Conservation (phyloP, 2,888 invertebrate species). For the Polylopha cassiicola region DNA sequence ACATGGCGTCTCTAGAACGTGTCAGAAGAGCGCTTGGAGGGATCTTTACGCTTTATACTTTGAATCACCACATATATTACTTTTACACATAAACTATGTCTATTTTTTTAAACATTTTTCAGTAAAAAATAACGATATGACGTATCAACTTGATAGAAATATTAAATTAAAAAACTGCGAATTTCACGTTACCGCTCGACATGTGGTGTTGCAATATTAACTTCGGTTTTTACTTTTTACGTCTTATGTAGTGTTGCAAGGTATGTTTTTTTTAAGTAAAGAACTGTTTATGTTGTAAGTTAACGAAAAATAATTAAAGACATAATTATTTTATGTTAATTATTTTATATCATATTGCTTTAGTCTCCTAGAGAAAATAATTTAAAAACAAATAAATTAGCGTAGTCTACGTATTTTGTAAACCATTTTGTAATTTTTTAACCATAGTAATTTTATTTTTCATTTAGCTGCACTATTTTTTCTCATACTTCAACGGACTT, state of each 20-base stretch:
- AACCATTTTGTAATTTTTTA: too few relatives aligned
- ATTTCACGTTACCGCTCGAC: constrained; percentile 26
- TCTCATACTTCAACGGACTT: too few relatives aligned
- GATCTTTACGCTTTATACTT: constrained; percentile 22
- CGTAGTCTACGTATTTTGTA: too few relatives aligned
- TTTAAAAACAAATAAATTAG: too few relatives aligned
- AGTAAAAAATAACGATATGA: constrained; percentile 10
- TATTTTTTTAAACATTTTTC: constrained; percentile 1
- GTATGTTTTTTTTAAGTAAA: constrained; percentile 29
- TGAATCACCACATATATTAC: constrained; percentile 14
- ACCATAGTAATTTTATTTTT: too few relatives aligned
- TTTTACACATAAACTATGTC: constrained; percentile 1
- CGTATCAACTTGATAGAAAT: constrained; percentile 17
- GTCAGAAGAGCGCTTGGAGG: constrained; percentile 39
- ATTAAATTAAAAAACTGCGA: constrained; percentile 21
- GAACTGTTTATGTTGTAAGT: background rate
- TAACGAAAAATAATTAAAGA: too few relatives aligned
- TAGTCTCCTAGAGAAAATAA: too few relatives aligned
- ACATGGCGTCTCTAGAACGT: constrained; percentile 63
- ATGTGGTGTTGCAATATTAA: constrained; percentile 22
- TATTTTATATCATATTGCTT: too few relatives aligned
- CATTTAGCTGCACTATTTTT: too few relatives aligned
- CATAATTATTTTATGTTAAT: too few relatives aligned
- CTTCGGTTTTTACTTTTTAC: background rate
- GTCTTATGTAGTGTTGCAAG: constrained; percentile 9